Percentiles rank a stretch among this genome's conserved stretches.
Conservation (phyloP, 2,888 invertebrate genomes). For the Rhodophaea formosa region DNA sequence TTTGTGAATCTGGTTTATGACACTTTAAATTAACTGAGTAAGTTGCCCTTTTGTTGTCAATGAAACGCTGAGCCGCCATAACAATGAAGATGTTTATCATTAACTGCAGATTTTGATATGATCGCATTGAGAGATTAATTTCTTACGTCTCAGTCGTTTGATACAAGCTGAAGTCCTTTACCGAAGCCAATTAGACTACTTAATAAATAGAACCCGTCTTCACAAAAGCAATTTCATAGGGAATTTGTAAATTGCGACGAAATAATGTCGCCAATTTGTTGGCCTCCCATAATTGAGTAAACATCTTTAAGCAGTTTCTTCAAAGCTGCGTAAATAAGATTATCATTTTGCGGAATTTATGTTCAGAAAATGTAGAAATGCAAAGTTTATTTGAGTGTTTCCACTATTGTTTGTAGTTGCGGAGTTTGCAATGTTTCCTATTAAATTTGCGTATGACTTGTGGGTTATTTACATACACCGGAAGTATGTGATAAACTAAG, state of each 20-base stretch:
- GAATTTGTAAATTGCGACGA: slow-evolving; percentile 32
- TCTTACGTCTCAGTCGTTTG: not conserved
- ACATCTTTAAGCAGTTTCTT: slow-evolving; percentile 38
- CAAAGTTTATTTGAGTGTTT: slow-evolving; percentile 27
- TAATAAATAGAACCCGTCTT: slow-evolving; percentile 23
- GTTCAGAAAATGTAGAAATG: slow-evolving; percentile 23
- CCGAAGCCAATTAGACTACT: slow-evolving; percentile 20
- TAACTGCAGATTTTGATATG: slow-evolving; percentile 7
- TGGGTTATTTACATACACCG: not conserved
- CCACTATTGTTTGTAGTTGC: slow-evolving; percentile 30
- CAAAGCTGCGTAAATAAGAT: slow-evolving; percentile 46
- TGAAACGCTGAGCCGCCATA: slow-evolving; percentile 2
- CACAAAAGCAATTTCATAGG: slow-evolving; percentile 29
- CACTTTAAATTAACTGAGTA: slow-evolving; percentile 62
- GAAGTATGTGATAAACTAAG: not conserved
- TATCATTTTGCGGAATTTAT: slow-evolving; percentile 40
- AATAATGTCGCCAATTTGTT: slow-evolving; percentile 42
- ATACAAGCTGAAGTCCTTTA: not conserved
- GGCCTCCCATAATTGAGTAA: slow-evolving; percentile 41
- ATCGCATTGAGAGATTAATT: not conserved
- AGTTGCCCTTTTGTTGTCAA: slow-evolving; percentile 45
- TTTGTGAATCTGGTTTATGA: slow-evolving; percentile 65
- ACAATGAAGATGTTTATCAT: slow-evolving; percentile 13
- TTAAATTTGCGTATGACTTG: not conserved
- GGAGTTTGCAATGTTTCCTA: not conserved